A percentile compares a stretch with the other conserved stretches of the same genome.
These are phyloP conservation scores for Pollicipes pollicipes DNA, from an alignment of 1,140 invertebrate species.

Conservation along the genomic window DNA sequence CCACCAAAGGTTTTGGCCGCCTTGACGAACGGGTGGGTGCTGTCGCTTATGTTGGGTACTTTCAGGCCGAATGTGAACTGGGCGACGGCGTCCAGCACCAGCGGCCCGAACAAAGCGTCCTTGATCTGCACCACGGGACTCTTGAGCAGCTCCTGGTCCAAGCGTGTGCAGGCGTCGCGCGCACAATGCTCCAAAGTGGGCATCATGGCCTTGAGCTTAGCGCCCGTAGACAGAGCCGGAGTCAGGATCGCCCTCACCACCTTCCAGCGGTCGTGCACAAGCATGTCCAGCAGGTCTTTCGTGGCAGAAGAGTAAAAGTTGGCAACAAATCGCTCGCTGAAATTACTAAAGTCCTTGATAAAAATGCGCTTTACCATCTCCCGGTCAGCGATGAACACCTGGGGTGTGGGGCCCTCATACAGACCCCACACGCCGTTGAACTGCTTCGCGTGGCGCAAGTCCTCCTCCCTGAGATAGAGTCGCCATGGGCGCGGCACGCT, in stretches of 20 bases:
- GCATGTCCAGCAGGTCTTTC: neutral
- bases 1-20: neutral
- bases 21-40: neutral
- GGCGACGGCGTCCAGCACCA: neutral
- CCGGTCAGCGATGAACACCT: constrained; percentile 5
- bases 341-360: constrained; percentile 9
- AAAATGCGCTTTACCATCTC: constrained; percentile 9
- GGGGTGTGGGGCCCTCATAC: neutral
- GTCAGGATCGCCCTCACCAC: constrained; percentile 26
- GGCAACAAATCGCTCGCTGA: neutral
- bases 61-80: neutral
- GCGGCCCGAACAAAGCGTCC: neutral
- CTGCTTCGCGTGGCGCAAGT: neutral
- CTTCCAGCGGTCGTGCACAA: constrained; percentile 24
- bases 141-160: neutral
- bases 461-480: neutral
- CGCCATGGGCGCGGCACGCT: neutral
- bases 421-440: neutral
- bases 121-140: neutral
- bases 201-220: constrained; percentile 24
- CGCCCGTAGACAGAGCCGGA: constrained; percentile 26
- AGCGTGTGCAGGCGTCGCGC: neutral
- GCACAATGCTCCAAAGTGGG: neutral
- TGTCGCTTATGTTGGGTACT: neutral
- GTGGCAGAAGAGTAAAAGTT: neutral